Percentiles rank a stretch among this genome's conserved stretches.
Conservation (phyloP, 2,113 vertebrate species). For the Passer domesticus region DNA sequence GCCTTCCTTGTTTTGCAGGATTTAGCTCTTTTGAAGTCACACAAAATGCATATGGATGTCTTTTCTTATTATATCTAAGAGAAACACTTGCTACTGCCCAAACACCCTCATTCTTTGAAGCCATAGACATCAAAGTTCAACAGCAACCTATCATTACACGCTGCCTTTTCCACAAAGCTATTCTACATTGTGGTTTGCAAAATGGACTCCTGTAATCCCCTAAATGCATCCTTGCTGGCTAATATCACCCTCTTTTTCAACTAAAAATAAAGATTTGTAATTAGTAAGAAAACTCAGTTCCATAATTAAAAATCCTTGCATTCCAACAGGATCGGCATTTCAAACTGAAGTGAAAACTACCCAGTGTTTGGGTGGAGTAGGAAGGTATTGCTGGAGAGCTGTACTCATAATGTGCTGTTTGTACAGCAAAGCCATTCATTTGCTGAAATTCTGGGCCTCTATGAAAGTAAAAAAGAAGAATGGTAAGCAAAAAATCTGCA, state of each 20-base stretch:
- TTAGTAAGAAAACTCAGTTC: not conserved
- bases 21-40: not conserved
- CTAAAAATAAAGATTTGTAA: constrained; percentile 41
- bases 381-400: constrained; percentile 23
- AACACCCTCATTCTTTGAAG: constrained; percentile 28
- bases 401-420: constrained; percentile 28
- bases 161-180: not conserved
- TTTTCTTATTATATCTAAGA: not conserved
- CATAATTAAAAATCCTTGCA: constrained; percentile 20
- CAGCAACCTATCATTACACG: not conserved
- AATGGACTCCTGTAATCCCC: not conserved
- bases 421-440: constrained; percentile 51
- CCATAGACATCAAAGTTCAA: constrained; percentile 35
- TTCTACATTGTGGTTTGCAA: not conserved
- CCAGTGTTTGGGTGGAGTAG: constrained; percentile 22
- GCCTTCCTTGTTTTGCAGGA: not conserved
- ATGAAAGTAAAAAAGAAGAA: not conserved
- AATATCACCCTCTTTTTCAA: not conserved
- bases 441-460: constrained; percentile 39
- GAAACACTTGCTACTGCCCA: constrained; percentile 4
- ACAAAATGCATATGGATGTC: not conserved
- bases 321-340: not conserved
- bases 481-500: not conserved
- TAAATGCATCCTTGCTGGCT: constrained; percentile 27
- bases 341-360: not conserved